These are phyloP conservation scores for Pterostichus madidus DNA, from an alignment of 2,888 invertebrate genomes.

Conservation along the genomic window DNA sequence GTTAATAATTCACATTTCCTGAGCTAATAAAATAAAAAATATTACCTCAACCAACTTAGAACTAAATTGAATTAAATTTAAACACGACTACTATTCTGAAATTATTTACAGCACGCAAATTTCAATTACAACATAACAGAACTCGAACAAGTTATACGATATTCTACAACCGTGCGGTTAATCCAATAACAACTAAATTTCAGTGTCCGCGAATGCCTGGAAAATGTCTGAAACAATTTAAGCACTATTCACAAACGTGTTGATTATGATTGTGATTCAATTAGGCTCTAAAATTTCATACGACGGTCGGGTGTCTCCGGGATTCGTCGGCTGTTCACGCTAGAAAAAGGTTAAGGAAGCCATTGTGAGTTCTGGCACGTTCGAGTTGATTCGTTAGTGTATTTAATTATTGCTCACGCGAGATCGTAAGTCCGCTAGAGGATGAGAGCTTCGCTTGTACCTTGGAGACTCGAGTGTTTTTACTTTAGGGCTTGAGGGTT, in stretches of 20 bases:
- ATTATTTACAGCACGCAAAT: constrained; percentile 38
- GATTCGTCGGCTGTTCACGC: constrained; percentile 5
- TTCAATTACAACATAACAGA: constrained; percentile 25
- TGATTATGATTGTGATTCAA: constrained; percentile 60
- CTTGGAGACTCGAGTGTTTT: constrained; percentile 34
- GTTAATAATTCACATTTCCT: too few relatives aligned
- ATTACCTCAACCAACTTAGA: neutral
- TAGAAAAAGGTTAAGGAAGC: constrained; percentile 13
- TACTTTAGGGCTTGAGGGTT: constrained; percentile 12
- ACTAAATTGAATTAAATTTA: constrained; percentile 1
- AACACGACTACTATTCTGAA: constrained; percentile 11
- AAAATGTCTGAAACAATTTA: constrained; percentile 61
- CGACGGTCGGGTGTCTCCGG: constrained; percentile 27
- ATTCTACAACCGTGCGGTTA: constrained; percentile 42
- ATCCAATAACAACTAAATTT: constrained; percentile 59
- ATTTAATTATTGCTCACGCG: constrained; percentile 56
- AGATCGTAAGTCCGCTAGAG: constrained; percentile 15
- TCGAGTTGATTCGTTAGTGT: constrained; percentile 57
- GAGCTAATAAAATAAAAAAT: neutral
- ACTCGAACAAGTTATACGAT: constrained; percentile 42
- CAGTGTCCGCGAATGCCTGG: constrained; percentile 45
- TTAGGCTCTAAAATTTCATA: constrained; percentile 56
- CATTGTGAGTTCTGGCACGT: constrained; percentile 38
- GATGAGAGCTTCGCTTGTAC: neutral
- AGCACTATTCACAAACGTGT: constrained; percentile 61